Evolutionary conservation across 2,797 vertebrate species (phyloP).

Genomic region (Dromococcyx pavoninus): DNA sequence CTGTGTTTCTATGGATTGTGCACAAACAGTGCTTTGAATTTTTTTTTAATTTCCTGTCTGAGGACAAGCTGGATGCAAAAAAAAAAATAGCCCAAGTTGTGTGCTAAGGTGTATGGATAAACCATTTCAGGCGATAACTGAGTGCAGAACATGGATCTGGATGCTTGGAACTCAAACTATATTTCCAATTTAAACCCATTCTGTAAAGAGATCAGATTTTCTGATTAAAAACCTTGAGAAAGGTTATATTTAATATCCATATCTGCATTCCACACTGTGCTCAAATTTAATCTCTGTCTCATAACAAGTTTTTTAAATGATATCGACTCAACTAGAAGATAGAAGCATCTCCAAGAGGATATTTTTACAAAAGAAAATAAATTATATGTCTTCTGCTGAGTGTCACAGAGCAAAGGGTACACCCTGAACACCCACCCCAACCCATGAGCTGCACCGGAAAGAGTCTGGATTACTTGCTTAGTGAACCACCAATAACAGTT

Average conservation of each 20-base stretch:
- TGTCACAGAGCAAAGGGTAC: neutral
- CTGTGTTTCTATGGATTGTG: slow-evolving; percentile 32
- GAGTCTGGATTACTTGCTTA: neutral
- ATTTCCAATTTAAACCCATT: slow-evolving; percentile 40
- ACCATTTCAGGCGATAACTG: neutral
- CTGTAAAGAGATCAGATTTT: slow-evolving; percentile 39
- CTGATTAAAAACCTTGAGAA: slow-evolving; percentile 52
- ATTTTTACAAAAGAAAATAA: slow-evolving; percentile 7
- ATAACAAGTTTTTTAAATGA: slow-evolving; percentile 14
- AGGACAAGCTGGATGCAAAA: neutral
- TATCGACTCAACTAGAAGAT: neutral
- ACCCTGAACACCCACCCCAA: neutral
- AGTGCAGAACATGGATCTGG: neutral
- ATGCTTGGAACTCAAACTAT: neutral
- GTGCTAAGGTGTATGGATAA: neutral
- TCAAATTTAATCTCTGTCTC: slow-evolving; percentile 44
- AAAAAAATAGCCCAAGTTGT: neutral
- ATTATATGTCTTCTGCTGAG: neutral
- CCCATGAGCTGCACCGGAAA: neutral
- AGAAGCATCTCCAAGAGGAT: neutral
- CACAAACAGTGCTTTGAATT: neutral
- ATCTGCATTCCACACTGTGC: neutral
- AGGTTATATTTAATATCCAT: slow-evolving; percentile 45
- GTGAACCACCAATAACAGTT: neutral
- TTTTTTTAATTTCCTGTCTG: slow-evolving; percentile 63